Evolutionary conservation across 2,888 invertebrate genomes (phyloP), one percentile per base, ranked within the genome.

Genomic region (Oscheius onirici): DNA sequence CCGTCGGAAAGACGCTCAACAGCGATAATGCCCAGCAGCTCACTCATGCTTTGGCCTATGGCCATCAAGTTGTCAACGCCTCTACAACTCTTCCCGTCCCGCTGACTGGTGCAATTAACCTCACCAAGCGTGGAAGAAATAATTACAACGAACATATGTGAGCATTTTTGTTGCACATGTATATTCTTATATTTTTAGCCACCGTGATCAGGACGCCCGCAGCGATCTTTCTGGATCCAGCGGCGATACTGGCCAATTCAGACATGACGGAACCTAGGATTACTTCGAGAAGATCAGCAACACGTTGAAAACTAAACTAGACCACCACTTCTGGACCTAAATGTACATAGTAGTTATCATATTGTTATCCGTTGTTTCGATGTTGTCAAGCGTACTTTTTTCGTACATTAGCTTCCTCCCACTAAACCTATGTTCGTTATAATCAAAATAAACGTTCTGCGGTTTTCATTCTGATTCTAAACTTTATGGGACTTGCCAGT

Each of bases 101-200:
- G 0, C 68, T 83, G 1, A 75, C 77, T 41, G 67, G 76, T n/a
- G 82, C 82, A 2, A 54, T 65, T 28, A 78, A 80, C 13, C 51
- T 81, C 46, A 73, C 82, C 6, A 75, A 75, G 67, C 76, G 81
- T 15, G 81, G 81, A 13, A 54, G 72, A 5, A 78, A 80, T 60
- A 80, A 82, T 43, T 81, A 74, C 78, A 75, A 74, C 55, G 63
- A 20, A 13, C 20, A 17, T 1, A 72, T 49, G 71, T 71, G 17
- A 49, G 40, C 17, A 5, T 54, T 63, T 46, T 13, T 51, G 1
- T 17, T 49, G 15, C 17, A 17, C 8, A 17, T 17, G 3, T 58
- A 8, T 2, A 20, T 20, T 8, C 22, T n/a, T 44, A 1, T 46
- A 10, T 44, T 54, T 67, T 54, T 43, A 63, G 70, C 41, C 43